Percentiles rank a stretch among this genome's conserved stretches.
These are phyloP conservation scores for Xiphorhynchus elegans DNA, from an alignment of 2,113 vertebrate species.

Conservation along the genomic window DNA sequence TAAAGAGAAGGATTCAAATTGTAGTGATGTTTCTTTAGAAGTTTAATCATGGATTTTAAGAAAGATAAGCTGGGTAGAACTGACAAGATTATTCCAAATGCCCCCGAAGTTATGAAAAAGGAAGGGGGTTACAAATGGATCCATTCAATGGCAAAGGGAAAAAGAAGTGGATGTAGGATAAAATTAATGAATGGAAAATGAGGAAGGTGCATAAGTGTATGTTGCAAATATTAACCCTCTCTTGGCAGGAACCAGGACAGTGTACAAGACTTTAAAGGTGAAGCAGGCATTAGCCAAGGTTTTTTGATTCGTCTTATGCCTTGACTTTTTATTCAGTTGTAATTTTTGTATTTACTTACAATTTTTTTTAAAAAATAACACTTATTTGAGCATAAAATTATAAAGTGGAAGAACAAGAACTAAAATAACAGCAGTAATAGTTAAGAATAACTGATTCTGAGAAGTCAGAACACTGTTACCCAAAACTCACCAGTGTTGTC, in stretches of 20 bases:
- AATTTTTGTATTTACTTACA: neutral
- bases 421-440: neutral
- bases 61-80: neutral
- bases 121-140: neutral
- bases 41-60: neutral
- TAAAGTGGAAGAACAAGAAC: neutral
- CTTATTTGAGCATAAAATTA: neutral
- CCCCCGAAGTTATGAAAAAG: neutral
- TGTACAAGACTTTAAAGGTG: neutral
- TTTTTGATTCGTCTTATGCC: neutral
- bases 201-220: neutral
- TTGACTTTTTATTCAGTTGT: neutral
- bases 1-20: neutral
- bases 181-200: neutral
- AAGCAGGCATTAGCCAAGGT: neutral
- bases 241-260: neutral
- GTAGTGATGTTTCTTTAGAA: neutral
- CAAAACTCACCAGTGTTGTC: slow-evolving; percentile 75
- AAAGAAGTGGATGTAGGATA: neutral
- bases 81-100: neutral
- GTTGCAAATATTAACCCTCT: neutral
- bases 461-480: neutral
- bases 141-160: neutral
- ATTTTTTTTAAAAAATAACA: neutral
- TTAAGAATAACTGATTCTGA: neutral